Evolutionary conservation across 2,797 vertebrate genomes (phyloP), one percentile per base, ranked within the genome.

Genomic region (Aselliscus stoliczkanus): DNA sequence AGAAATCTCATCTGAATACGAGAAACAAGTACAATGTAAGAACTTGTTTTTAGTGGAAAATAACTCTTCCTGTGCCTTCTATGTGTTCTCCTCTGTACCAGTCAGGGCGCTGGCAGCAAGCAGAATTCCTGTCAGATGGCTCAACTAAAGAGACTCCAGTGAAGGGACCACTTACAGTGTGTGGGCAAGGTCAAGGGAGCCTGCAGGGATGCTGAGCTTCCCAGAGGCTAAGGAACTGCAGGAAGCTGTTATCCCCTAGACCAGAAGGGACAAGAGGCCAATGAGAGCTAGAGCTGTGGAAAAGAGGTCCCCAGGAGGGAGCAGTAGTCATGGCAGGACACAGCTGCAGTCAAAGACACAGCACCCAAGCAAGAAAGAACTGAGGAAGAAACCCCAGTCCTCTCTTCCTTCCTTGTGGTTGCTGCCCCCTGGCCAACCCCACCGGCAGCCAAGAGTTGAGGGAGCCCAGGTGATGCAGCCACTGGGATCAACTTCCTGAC

Each of bases 41-140:
- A 82, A 64, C 87, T 85, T 85, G 73, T 80, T 88, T 90, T 37
- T 18, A 82, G 56, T 73, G 80, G 87, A 96, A 93, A 93, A 62
- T 85, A 60, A 47, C n/a, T 39, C 76, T 37, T 64, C 9, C 2
- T 0, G 0, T 56, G 67, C 80, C 52, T 64, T 81, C 52, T 25
- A 1, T n/a, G 2, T n/a, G 31, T 29, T 76, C 52, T 56, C 67
- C 25, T 76, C n/a, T 64, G 58, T n/a, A 31, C 7, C 42, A 34
- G 14, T 10, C 29, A 44, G 50, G 31, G 37, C 0, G 0, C 62
- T 31, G 62, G 31, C n/a, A 86, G 69, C 77, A 93, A 90, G 79
- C 8, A 37, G 67, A 94, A 54, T 77, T 73, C 69, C 83, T 14
- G 12, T n/a, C 20, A 37, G 50, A 54, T 11, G 31, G 23, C 25